Evolutionary conservation across 1,140 invertebrate genomes (phyloP).

Genomic region (Leptopilina clavipes): DNA sequence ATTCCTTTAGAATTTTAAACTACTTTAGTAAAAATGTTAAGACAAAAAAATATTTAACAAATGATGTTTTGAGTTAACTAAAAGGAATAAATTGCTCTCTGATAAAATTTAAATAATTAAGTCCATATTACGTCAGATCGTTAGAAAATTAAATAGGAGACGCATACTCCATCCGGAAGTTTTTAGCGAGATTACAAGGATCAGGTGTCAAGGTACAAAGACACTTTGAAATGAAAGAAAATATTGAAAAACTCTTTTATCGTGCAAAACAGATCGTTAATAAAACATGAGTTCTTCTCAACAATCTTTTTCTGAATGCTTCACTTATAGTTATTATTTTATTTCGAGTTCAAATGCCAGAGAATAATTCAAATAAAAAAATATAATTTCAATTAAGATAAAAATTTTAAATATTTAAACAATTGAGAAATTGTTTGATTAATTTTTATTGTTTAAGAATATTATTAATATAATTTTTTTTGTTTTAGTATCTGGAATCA

Average conservation of each 20-base stretch:
- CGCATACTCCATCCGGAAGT: conserved; percentile 42
- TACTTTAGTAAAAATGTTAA: neutral
- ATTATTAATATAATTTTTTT: conserved; percentile 34
- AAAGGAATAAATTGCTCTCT: neutral
- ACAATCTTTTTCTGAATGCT: neutral
- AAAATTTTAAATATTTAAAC: no score
- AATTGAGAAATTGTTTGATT: no score
- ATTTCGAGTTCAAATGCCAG: neutral
- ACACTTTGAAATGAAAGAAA: conserved; percentile 53
- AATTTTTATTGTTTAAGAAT: no score
- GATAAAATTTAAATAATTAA: conserved; percentile 16
- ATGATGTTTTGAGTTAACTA: neutral
- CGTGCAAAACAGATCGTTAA: conserved; percentile 49
- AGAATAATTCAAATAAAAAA: conserved; percentile 19
- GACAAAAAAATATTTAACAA: neutral
- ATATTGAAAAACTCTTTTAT: conserved; percentile 46
- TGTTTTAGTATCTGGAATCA: conserved; percentile 91
- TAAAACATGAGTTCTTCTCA: conserved; percentile 52
- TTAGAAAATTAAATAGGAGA: conserved; percentile 42
- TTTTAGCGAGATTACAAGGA: conserved; percentile 52
- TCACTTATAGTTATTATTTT: conserved; percentile 12
- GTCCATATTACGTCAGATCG: conserved; percentile 33
- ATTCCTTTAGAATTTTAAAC: neutral
- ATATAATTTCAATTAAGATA: neutral
- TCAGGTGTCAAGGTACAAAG: conserved; percentile 58